Evolutionary conservation across 2,797 vertebrate genomes (phyloP).

Genomic region (Echiichthys vipera): DNA sequence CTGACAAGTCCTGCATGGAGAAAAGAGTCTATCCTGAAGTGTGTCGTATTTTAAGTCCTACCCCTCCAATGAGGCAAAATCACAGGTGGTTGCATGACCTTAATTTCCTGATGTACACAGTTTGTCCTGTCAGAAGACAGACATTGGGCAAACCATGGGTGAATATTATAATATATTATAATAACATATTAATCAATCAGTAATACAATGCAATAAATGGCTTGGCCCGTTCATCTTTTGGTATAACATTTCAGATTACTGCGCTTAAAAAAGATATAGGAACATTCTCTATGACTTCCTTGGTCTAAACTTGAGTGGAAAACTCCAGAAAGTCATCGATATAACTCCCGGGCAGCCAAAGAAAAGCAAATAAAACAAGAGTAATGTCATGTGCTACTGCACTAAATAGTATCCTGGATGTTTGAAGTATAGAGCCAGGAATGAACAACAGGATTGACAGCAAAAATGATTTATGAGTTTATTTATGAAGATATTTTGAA

Average conservation of each 20-base stretch:
- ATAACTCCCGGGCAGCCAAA: neutral
- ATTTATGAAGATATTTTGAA: neutral
- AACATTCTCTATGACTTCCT: neutral
- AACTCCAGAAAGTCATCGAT: neutral
- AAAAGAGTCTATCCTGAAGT: neutral
- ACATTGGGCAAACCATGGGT: neutral
- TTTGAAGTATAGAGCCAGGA: neutral
- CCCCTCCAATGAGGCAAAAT: neutral
- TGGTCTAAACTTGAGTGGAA: neutral
- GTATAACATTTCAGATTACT: neutral
- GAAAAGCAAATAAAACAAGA: neutral
- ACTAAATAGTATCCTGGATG: no score
- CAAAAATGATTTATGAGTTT: no score
- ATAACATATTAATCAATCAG: no score
- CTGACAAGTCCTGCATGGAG: neutral
- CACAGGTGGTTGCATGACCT: neutral
- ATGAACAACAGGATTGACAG: no score
- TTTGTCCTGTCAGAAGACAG: neutral
- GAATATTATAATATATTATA: neutral
- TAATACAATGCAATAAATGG: neutral
- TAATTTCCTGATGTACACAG: neutral
- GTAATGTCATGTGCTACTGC: neutral
- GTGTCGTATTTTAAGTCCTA: neutral
- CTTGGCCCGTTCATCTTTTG: neutral
- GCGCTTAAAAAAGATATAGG: neutral